These are phyloP conservation scores for Coluber constrictor DNA, from an alignment of 2,797 vertebrate species.

Conservation along the genomic window DNA sequence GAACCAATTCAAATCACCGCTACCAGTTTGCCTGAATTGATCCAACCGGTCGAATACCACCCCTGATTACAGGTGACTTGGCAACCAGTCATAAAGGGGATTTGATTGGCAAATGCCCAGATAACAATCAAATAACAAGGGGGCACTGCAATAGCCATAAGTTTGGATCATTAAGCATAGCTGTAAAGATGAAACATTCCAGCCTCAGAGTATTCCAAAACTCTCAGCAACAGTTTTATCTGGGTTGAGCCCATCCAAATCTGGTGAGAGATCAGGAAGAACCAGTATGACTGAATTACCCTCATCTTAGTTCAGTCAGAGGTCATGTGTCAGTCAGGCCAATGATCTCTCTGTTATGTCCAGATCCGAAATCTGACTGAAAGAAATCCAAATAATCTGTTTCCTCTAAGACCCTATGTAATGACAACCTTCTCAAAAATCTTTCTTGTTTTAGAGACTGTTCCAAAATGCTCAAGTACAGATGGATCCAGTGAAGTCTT, in stretches of 20 bases:
- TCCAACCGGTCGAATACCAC: too few species aligned
- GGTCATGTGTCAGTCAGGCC: too few species aligned
- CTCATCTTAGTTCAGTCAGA: too few species aligned
- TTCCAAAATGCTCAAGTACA: neutral
- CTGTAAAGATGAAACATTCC: neutral
- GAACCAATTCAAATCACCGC: too few species aligned
- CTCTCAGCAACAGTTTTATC: neutral
- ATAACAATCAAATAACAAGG: too few species aligned
- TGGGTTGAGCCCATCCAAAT: neutral
- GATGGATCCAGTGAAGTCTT: neutral
- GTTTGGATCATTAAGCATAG: too few species aligned
- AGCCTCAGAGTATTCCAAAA: neutral
- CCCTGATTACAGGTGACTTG: too few species aligned
- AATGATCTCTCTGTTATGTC: too few species aligned
- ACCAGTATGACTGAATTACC: neutral
- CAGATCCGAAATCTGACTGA: neutral
- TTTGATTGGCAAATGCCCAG: too few species aligned
- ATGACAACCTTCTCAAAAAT: neutral
- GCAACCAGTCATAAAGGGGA: too few species aligned
- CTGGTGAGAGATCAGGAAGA: neutral
- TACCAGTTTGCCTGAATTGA: too few species aligned
- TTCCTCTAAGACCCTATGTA: neutral
- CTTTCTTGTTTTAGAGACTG: neutral
- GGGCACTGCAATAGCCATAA: too few species aligned
- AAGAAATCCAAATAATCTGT: neutral